These are phyloP conservation scores for Cepphus grylle DNA, from an alignment of 2,113 vertebrate genomes.

Conservation along the genomic window DNA sequence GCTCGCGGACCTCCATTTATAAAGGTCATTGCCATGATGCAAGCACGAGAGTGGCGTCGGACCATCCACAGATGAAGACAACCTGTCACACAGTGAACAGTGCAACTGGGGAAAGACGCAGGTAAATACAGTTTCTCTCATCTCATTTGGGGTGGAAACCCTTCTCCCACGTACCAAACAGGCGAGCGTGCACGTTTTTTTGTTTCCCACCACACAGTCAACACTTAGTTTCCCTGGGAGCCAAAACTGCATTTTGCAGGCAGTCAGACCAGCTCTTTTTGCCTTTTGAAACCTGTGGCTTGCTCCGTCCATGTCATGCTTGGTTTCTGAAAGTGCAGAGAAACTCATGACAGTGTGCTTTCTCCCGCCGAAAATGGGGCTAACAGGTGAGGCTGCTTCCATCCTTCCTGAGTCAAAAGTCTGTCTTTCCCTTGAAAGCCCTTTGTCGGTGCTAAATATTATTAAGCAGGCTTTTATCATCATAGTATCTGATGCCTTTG, in stretches of 20 bases:
- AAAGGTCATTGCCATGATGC: background rate
- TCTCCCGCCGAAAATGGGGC: background rate
- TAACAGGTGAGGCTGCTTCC: background rate
- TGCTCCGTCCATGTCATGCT: background rate
- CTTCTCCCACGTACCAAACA: background rate
- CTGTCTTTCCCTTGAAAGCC: background rate
- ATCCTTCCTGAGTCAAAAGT: background rate
- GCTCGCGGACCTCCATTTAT: background rate
- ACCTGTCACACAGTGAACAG: background rate
- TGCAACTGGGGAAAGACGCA: background rate
- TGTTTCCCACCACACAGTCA: background rate
- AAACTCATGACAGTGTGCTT: background rate
- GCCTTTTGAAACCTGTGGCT: background rate
- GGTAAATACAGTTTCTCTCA: background rate
- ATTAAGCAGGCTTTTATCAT: constrained; percentile 18
- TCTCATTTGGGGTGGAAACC: background rate
- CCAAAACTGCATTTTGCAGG: background rate
- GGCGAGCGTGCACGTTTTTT: background rate
- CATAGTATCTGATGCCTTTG: background rate
- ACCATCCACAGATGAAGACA: background rate
- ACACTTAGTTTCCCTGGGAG: background rate
- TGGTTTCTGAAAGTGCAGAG: background rate
- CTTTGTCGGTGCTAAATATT: background rate
- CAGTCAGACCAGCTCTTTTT: background rate
- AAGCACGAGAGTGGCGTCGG: background rate